Base-by-base conservation (phyloP, 2,888 invertebrate genomes). In the Monoplex corrugatus region DNA sequence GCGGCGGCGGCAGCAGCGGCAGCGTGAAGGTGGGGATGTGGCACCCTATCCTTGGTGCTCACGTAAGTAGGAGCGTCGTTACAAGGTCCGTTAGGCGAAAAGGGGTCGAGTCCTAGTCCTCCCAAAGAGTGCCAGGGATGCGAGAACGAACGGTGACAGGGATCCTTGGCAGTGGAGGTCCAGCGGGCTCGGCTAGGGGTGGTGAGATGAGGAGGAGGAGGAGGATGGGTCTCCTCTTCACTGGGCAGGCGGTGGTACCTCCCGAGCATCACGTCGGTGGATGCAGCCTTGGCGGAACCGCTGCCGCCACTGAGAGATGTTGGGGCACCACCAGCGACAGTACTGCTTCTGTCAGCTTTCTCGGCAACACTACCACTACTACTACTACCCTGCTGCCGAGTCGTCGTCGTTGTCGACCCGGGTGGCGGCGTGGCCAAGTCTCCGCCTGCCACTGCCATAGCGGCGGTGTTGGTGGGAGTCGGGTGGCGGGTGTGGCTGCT, bases 401-500 rank as follows among this genome's bases (percentile, higher is more conserved):
- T 6, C 28, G 78, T 23, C 13, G 40, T 43, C 32, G 19, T 32
- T 10, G 3, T 23, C 28, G 43, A 23, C 23, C 23, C 40, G 40
- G 78, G 43, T 80, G 78, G 40, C 78, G 40, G 13, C 2, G 78
- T 10, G 78, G 40, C 78, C 40, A 80, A 10, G 78, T 80, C 78
- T 23, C 78, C 28, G 40, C 38, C 38, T 45, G 38, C 82, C 45
- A n/a, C 32, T 3, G 28, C 43, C 2, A 28, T 80, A 13, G 45
- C n/a, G 82, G 10, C 82, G 45, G 78, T 5, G 78, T 28, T n/a
- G n/a, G 82, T 43, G 45, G 82, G 82, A 82, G 82, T 82, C 82
- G 82, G 82, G 82, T 82, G 82, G 44, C 82, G 45, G 82, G 45
- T 82, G 82, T 82, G 82, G 82, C 82, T 45, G 45, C 44, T 32